Evolutionary conservation across 1,140 invertebrate genomes (phyloP).

Genomic region (Brachionus plicatilis): DNA sequence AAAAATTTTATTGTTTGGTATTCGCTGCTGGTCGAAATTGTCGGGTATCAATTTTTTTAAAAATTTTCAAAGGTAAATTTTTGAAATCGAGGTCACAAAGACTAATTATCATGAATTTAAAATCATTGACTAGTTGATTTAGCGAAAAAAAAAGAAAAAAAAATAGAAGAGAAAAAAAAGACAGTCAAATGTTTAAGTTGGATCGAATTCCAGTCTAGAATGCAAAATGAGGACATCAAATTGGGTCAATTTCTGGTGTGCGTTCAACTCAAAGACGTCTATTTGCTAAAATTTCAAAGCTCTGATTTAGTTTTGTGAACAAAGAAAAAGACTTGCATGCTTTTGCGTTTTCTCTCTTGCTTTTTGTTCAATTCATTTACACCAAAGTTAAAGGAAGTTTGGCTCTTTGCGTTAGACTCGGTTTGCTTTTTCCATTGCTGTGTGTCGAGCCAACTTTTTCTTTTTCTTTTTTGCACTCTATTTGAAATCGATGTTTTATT

Average conservation of each 20-base stretch:
- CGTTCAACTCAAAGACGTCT: not conserved
- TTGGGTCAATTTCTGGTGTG: slow-evolving; percentile 14
- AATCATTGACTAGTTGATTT: slow-evolving; percentile 34
- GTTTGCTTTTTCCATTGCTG: not conserved
- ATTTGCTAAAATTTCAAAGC: not conserved
- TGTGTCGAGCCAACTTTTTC: not conserved
- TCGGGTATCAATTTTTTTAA: slow-evolving; percentile 1
- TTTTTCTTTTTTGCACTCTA: not conserved
- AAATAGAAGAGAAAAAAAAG: not conserved
- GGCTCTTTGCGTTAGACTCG: not conserved
- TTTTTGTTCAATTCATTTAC: not conserved
- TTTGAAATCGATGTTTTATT: not conserved
- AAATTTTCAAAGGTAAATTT: not conserved
- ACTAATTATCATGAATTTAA: slow-evolving; percentile 32
- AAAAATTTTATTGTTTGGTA: not conserved
- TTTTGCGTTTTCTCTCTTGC: not conserved
- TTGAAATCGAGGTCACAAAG: slow-evolving; percentile 3
- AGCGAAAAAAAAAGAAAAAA: not conserved
- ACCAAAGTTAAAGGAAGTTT: not conserved
- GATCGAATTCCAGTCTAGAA: slow-evolving; percentile 18
- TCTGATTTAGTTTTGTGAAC: not conserved
- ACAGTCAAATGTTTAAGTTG: slow-evolving; percentile 27
- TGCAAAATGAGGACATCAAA: not conserved
- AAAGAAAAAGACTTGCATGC: not conserved
- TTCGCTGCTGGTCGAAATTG: slow-evolving; percentile 11